These are phyloP conservation scores for Zoanthus solanderi DNA, from an alignment of 92 coral and sea anemone species.

Conservation along the genomic window DNA sequence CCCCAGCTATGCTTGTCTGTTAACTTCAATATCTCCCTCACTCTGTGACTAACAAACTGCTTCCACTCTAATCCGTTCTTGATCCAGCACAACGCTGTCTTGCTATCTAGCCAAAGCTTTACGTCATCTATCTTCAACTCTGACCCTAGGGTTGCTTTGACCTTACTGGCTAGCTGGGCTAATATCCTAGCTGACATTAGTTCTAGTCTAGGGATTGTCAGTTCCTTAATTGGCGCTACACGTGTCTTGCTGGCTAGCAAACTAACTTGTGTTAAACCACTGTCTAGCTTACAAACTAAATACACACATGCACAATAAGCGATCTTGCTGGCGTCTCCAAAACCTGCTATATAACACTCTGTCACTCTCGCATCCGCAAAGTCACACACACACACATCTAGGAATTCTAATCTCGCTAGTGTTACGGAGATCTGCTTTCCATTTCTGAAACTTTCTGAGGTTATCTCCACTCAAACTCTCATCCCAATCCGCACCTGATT, in stretches of 20 bases:
- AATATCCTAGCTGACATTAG: constrained; percentile 60
- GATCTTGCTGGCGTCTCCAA: constrained; percentile 47
- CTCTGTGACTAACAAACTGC: constrained; percentile 46
- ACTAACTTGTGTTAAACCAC: not conserved
- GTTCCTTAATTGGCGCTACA: constrained; percentile 49
- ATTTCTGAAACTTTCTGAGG: constrained; percentile 32
- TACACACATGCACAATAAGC: constrained; percentile 56
- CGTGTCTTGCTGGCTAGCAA: constrained; percentile 43
- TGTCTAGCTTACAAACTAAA: constrained; percentile 14
- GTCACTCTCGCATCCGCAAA: constrained; percentile 4
- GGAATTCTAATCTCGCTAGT: constrained; percentile 35
- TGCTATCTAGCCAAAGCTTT: constrained; percentile 60
- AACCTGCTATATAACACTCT: constrained; percentile 44
- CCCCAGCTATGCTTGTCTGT: constrained; percentile 6
- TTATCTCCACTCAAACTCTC: constrained; percentile 17
- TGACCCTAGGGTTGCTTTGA: constrained; percentile 32
- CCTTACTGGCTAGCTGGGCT: constrained; percentile 38
- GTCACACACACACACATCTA: constrained; percentile 42
- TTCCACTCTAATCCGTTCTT: constrained; percentile 51
- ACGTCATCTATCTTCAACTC: constrained; percentile 3
- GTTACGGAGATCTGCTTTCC: constrained; percentile 37
- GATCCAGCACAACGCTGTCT: constrained; percentile 58
- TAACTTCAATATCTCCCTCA: constrained; percentile 2
- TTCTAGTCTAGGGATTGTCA: constrained; percentile 52
- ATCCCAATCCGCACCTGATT: constrained; percentile 54